Evolutionary conservation across 2,113 vertebrate genomes (phyloP).

Genomic region (Aptenodytes forsteri): DNA sequence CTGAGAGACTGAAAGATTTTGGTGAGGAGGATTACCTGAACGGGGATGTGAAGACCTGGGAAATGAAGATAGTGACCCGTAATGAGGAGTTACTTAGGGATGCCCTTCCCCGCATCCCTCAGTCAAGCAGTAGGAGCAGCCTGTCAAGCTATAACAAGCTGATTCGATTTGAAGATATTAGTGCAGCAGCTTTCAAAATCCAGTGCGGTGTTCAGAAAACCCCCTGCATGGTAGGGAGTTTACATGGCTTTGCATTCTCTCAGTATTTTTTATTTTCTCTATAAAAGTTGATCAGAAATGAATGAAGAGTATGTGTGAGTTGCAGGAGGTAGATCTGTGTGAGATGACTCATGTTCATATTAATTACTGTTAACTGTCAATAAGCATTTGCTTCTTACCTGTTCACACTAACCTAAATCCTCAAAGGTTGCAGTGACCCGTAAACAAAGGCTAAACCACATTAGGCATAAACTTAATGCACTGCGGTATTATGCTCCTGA

Average conservation of each 20-base stretch:
- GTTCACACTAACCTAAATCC: constrained; percentile 21
- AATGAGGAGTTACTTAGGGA: constrained; percentile 73
- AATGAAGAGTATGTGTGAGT: background rate
- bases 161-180: constrained; percentile 89
- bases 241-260: background rate
- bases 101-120: constrained; percentile 67
- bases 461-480: constrained; percentile 8
- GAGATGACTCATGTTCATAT: background rate
- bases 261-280: background rate
- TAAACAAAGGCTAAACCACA: constrained; percentile 45
- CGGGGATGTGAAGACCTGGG: constrained; percentile 78
- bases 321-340: background rate
- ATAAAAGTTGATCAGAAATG: background rate
- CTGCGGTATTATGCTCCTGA: background rate
- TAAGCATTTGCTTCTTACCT: background rate
- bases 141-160: constrained; percentile 60
- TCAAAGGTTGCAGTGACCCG: background rate
- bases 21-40: constrained; percentile 87
- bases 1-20: constrained; percentile 88
- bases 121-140: constrained; percentile 47
- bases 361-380: background rate
- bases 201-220: constrained; percentile 85
- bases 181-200: constrained; percentile 87
- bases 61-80: constrained; percentile 71
- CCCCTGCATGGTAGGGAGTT: constrained; percentile 82